Evolutionary conservation across 2,113 vertebrate genomes (phyloP).

Genomic region (Nibea coibor): DNA sequence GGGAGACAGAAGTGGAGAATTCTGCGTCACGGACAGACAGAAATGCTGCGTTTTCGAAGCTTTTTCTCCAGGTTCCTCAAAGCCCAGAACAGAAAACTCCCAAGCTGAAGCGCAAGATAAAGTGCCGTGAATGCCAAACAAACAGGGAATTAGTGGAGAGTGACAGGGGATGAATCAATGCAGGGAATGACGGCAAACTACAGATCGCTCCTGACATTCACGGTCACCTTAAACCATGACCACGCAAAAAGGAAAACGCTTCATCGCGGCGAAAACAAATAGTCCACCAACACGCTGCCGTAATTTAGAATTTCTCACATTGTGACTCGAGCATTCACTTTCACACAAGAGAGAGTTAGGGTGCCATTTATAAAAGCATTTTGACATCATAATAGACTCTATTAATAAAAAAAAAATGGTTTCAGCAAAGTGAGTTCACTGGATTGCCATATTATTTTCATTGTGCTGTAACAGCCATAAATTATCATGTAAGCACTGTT

Average conservation of each 20-base stretch:
- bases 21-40: slow-evolving; percentile 19
- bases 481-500: background rate
- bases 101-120: slow-evolving; percentile 59
- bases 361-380: slow-evolving; percentile 6
- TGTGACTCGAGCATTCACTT: slow-evolving; percentile 1
- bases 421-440: background rate
- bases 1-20: slow-evolving; percentile 52
- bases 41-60: slow-evolving; percentile 16
- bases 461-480: background rate
- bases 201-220: slow-evolving; percentile 38
- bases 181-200: slow-evolving; percentile 29
- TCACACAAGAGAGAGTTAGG: background rate
- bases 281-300: too few relatives aligned
- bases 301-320: background rate
- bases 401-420: background rate
- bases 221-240: slow-evolving; percentile 37
- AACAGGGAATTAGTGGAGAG: slow-evolving; percentile 44
- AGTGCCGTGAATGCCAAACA: slow-evolving; percentile 66
- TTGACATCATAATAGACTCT: background rate
- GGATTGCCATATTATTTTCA: background rate
- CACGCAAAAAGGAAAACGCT: background rate
- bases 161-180: slow-evolving; percentile 51
- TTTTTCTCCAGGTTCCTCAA: slow-evolving; percentile 31
- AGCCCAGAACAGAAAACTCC: slow-evolving; percentile 44
- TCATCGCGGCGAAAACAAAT: slow-evolving; percentile 9